These are phyloP conservation scores for Rhagium mordax DNA, from an alignment of 2,888 invertebrate genomes.

Conservation along the genomic window DNA sequence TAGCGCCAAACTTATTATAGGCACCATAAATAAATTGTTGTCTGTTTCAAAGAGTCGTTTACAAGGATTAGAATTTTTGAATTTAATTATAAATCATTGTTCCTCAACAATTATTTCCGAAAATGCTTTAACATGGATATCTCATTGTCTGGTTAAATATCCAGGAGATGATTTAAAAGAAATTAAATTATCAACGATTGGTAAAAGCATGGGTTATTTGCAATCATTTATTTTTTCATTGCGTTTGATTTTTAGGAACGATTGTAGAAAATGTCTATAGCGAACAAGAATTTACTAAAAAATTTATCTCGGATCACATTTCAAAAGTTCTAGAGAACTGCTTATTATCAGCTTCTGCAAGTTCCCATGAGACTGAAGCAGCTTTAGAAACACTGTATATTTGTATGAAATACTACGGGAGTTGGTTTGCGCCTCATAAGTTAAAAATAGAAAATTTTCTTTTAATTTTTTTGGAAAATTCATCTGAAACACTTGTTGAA, in stretches of 20 bases:
- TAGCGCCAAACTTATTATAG: conserved; percentile 46
- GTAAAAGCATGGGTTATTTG: not conserved
- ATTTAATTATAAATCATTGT: conserved; percentile 45
- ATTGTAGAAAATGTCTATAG: conserved; percentile 48
- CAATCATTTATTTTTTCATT: not conserved
- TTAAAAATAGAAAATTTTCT: conserved; percentile 50
- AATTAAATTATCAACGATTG: conserved; percentile 44
- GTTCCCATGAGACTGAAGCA: conserved; percentile 43
- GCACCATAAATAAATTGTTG: conserved; percentile 49
- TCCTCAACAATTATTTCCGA: conserved; percentile 41
- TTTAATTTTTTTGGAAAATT: conserved; percentile 48
- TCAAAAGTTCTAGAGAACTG: conserved; percentile 54
- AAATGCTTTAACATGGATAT: conserved; percentile 51
- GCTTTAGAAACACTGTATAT: conserved; percentile 47
- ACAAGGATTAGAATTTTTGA: conserved; percentile 54
- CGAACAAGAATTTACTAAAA: conserved; percentile 54
- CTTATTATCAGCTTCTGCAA: conserved; percentile 39
- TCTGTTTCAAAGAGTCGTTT: conserved; percentile 46
- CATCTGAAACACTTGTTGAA: conserved; percentile 42
- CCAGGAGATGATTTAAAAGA: conserved; percentile 50
- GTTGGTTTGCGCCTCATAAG: conserved; percentile 52
- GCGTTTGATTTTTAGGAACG: conserved; percentile 28
- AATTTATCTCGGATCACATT: conserved; percentile 52
- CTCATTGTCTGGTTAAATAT: conserved; percentile 49
- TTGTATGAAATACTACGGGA: conserved; percentile 51